Conservation (phyloP, 2,888 invertebrate genomes). For the Isotomurus palustris region DNA sequence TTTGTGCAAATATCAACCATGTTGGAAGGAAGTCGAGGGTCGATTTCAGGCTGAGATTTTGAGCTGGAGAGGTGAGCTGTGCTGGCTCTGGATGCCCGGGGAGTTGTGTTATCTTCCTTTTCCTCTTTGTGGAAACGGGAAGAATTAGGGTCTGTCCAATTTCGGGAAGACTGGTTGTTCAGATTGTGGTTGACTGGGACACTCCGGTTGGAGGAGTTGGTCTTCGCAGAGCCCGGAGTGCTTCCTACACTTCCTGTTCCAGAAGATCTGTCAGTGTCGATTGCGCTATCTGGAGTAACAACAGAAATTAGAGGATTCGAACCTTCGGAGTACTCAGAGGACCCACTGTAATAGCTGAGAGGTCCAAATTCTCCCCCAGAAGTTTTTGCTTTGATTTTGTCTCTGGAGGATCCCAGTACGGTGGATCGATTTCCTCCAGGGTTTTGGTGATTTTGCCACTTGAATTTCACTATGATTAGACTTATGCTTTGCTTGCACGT, state of each 20-base stretch:
- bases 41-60: background rate
- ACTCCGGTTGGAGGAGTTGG: background rate
- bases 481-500: slow-evolving; percentile 84
- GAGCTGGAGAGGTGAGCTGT: too few species aligned
- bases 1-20: background rate
- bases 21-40: background rate
- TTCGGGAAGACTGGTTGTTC: background rate
- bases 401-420: background rate
- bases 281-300: slow-evolving; percentile 45
- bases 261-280: slow-evolving; percentile 43
- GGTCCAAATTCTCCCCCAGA: slow-evolving; percentile 38
- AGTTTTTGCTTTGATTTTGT: slow-evolving; percentile 20
- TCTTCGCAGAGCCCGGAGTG: slow-evolving; percentile 16
- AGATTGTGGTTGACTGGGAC: too few species aligned
- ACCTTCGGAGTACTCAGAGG: slow-evolving; percentile 42
- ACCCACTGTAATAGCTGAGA: slow-evolving; percentile 41
- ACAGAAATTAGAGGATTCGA: slow-evolving; percentile 45
- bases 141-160: background rate
- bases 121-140: background rate
- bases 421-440: slow-evolving; percentile 3
- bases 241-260: slow-evolving; percentile 31
- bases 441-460: slow-evolving; percentile 37
- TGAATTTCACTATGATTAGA: slow-evolving; percentile 68
- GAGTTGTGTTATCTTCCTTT: slow-evolving; percentile 3
- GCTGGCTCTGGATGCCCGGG: too few species aligned